Percentiles rank a stretch among this genome's conserved stretches.
Evolutionary conservation across 2,888 invertebrate genomes (phyloP).

Genomic region (Dryococelus australis): DNA sequence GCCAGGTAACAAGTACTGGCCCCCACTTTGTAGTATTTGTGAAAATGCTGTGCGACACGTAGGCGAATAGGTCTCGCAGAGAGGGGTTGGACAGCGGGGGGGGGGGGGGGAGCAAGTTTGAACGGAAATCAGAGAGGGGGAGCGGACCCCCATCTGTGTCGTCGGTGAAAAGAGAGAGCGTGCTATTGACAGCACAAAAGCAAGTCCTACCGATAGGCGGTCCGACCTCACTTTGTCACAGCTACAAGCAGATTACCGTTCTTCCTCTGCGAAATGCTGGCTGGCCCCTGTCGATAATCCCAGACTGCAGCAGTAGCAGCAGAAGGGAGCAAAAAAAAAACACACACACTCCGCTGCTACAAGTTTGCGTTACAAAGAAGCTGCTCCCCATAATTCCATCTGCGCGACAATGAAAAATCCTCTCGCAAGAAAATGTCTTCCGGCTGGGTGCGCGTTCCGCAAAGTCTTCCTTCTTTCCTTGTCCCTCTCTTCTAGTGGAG

Average conservation of each 20-base stretch:
- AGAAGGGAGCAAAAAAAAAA: background rate
- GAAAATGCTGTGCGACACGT: background rate
- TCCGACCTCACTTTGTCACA: conserved; percentile 11
- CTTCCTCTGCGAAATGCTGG: background rate
- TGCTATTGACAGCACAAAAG: conserved; percentile 16
- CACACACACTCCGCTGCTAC: background rate
- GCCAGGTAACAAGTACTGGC: background rate
- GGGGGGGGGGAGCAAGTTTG: background rate
- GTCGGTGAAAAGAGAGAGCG: background rate
- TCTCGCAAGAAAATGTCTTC: background rate
- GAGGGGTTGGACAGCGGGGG: background rate
- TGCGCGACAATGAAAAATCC: background rate
- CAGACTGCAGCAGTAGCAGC: background rate
- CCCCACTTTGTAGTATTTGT: conserved; percentile 16
- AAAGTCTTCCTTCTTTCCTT: background rate
- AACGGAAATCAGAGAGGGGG: background rate
- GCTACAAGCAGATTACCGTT: conserved; percentile 16
- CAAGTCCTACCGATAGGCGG: conserved; percentile 3
- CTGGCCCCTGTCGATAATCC: background rate
- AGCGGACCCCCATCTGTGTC: background rate
- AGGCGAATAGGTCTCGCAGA: background rate
- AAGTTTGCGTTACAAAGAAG: conserved; percentile 10
- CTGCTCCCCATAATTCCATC: background rate
- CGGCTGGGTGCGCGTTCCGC: background rate
- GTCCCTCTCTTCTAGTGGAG: too few relatives aligned